phyloP scores from a whole-genome alignment of 2,888 invertebrate genomes.

The Polydesmus complanatus region DNA sequence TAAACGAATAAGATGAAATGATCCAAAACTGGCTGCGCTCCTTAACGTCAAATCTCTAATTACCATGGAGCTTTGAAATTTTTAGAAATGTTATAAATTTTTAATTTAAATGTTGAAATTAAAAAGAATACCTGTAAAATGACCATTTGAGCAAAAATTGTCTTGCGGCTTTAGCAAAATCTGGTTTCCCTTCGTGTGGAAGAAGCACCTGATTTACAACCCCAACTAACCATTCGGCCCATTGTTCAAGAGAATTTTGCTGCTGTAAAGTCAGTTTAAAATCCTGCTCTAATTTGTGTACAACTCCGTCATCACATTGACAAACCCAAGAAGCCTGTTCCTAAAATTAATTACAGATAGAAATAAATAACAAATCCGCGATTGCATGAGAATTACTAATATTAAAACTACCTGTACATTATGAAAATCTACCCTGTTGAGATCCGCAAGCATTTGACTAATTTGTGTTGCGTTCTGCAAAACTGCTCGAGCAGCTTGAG shows the following conservation, averaged over 20 bases:
- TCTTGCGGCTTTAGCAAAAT: conserved; percentile 69
- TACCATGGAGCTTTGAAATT: conserved; percentile 70
- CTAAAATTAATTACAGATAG: conserved; percentile 10
- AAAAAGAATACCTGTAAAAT: conserved; percentile 61
- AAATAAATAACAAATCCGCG: neutral
- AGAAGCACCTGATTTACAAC: conserved; percentile 81
- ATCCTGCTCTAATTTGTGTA: conserved; percentile 74
- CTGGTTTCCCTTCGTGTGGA: conserved; percentile 58
- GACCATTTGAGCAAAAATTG: conserved; percentile 97
- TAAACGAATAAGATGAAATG: conserved; percentile 92
- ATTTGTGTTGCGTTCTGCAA: conserved; percentile 89
- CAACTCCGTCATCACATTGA: conserved; percentile 75
- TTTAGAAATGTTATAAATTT: neutral
- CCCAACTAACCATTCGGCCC: conserved; percentile 93
- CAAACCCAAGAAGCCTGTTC: conserved; percentile 91
- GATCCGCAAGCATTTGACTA: conserved; percentile 87
- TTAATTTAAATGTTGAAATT: neutral
- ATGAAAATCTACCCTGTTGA: conserved; percentile 94
- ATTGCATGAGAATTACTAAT: neutral
- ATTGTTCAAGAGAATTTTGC: conserved; percentile 77
- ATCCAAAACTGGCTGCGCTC: conserved; percentile 96
- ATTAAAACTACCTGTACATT: conserved; percentile 57
- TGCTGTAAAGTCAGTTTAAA: conserved; percentile 79
- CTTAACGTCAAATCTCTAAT: conserved; percentile 90
- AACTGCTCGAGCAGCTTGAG: conserved; percentile 88